Evolutionary conservation across 2,797 vertebrate species (phyloP).

Genomic region (Phyllotis vaccarum): DNA sequence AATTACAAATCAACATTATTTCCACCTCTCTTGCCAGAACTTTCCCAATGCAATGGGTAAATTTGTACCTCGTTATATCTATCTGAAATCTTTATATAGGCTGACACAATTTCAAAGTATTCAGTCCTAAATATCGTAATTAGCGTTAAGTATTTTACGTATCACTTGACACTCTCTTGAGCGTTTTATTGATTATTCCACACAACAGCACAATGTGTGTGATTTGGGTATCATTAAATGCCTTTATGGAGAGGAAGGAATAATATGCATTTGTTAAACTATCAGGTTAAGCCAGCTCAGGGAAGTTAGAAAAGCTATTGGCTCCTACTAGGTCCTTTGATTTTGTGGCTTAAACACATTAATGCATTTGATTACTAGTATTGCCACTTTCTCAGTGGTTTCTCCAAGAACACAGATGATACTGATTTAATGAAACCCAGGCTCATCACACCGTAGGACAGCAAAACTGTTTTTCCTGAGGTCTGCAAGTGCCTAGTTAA

Average conservation of each 20-base stretch:
- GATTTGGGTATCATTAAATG: slow-evolving; percentile 42
- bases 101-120: slow-evolving; percentile 76
- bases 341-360: slow-evolving; percentile 23
- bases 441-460: slow-evolving; percentile 32
- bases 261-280: slow-evolving; percentile 38
- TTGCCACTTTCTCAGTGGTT: slow-evolving; percentile 11
- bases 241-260: slow-evolving; percentile 39
- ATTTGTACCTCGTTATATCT: slow-evolving; percentile 67
- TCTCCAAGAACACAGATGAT: slow-evolving; percentile 47
- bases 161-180: slow-evolving; percentile 68
- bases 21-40: slow-evolving; percentile 72
- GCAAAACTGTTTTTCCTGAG: slow-evolving; percentile 53
- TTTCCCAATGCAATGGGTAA: slow-evolving; percentile 46
- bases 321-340: slow-evolving; percentile 35
- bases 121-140: slow-evolving; percentile 55
- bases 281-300: slow-evolving; percentile 42
- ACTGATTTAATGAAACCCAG: slow-evolving; percentile 61
- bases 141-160: slow-evolving; percentile 65
- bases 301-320: slow-evolving; percentile 46
- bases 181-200: slow-evolving; percentile 70
- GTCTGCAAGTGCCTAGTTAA: slow-evolving; percentile 70
- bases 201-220: slow-evolving; percentile 64
- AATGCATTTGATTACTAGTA: slow-evolving; percentile 46
- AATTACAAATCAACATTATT: slow-evolving; percentile 59
- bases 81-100: slow-evolving; percentile 64